A percentile compares a stretch with the other conserved stretches of the same genome.
These are phyloP conservation scores for Oostethus manadensis DNA, from an alignment of 2,113 vertebrate species.

Conservation along the genomic window DNA sequence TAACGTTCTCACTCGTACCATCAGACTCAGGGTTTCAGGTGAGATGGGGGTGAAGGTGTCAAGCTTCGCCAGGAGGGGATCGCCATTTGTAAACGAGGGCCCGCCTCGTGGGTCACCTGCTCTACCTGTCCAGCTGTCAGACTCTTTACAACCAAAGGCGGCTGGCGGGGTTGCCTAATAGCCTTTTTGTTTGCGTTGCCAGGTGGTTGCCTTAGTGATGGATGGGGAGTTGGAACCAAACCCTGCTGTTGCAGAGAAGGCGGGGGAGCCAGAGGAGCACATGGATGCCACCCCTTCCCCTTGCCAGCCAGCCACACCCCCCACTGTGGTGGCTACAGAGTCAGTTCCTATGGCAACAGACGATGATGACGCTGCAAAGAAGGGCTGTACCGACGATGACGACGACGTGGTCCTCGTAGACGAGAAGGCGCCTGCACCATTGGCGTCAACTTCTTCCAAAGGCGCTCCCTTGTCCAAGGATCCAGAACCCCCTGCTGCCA, in stretches of 20 bases:
- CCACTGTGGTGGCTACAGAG: slow-evolving; percentile 44
- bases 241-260: slow-evolving; percentile 60
- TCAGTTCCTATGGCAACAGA: slow-evolving; percentile 60
- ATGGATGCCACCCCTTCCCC: slow-evolving; percentile 83
- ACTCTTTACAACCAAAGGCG: slow-evolving; percentile 17
- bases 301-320: slow-evolving; percentile 46
- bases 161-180: slow-evolving; percentile 14
- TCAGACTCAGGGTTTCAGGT: too few species aligned
- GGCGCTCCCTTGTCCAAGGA: slow-evolving; percentile 48
- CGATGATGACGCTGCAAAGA: slow-evolving; percentile 44
- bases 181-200: slow-evolving; percentile 44
- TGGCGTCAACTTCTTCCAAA: slow-evolving; percentile 33
- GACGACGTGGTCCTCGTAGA: slow-evolving; percentile 93
- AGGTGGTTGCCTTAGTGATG: slow-evolving; percentile 83
- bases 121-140: slow-evolving; percentile 42
- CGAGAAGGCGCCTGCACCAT: slow-evolving; percentile 66
- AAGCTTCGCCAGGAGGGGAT: too few species aligned
- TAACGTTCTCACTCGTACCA: too few species aligned
- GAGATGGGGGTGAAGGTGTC: too few species aligned
- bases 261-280: slow-evolving; percentile 71
- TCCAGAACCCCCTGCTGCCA: slow-evolving; percentile 35
- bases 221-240: slow-evolving; percentile 78
- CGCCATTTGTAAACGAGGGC: too few species aligned
- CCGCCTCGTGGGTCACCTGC: slow-evolving; percentile 38
- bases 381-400: slow-evolving; percentile 58